phyloP scores from a whole-genome alignment of 2,113 vertebrate species.

The Cephalopterus ornatus region DNA sequence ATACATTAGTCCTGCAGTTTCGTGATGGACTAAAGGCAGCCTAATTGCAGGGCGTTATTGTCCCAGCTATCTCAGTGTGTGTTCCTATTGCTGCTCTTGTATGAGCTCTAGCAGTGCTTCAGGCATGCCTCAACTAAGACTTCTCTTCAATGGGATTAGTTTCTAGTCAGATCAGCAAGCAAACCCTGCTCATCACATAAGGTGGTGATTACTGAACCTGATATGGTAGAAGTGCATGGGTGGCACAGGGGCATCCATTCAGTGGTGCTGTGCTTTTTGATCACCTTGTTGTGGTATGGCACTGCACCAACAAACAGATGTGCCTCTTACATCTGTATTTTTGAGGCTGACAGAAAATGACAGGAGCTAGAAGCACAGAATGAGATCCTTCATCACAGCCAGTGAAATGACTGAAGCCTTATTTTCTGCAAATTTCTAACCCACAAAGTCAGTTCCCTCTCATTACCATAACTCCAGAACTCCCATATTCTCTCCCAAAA shows the following conservation, averaged over 20 bases:
- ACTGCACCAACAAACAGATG: neutral
- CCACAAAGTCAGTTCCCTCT: neutral
- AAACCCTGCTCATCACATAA: neutral
- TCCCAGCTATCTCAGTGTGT: rapidly evolving
- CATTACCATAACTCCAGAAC: neutral
- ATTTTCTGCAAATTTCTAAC: neutral
- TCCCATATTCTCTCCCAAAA: neutral
- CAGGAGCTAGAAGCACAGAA: neutral
- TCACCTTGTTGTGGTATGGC: neutral
- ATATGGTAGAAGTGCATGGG: neutral
- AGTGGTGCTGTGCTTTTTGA: neutral
- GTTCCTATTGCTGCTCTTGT: neutral
- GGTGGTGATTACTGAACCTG: neutral
- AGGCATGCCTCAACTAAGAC: neutral
- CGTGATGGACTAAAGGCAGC: neutral
- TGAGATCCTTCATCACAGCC: neutral
- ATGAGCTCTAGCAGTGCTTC: neutral
- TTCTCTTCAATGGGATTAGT: neutral
- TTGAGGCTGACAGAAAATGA: neutral
- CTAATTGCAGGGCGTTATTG: neutral
- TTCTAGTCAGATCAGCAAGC: neutral
- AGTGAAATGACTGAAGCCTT: neutral
- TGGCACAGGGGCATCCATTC: neutral
- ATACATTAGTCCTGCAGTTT: neutral
- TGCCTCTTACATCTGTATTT: neutral